Base-by-base conservation (phyloP, 2,888 invertebrate species). In the Mythimna pallens region DNA sequence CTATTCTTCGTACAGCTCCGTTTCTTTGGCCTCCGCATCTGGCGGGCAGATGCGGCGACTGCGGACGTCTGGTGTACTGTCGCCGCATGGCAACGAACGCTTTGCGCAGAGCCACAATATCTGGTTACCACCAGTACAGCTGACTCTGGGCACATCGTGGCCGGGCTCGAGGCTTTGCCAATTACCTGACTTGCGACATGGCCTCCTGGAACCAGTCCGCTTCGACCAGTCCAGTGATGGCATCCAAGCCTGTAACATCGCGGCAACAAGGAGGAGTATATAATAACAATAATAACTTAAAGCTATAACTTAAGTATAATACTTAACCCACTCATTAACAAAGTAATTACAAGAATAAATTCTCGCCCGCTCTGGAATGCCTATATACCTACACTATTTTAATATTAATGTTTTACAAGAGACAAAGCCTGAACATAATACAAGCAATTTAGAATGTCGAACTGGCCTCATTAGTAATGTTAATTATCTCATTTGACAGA, bases 401-500 rank as follows among this genome's bases (percentile, higher is more conserved):
- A 75, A 55, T 65, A 65, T 75, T 73, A 70, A 75, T 77, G 69
- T 65, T 79, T 72, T 40, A 65, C 34, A 62, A n/a, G 36, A 36
- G 36, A 65, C 20, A 43, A 55, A 34, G 30, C 65, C 64, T 50
- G 20, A 54, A 63, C 50, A 66, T 67, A 81, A 81, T 64, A 58
- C 25, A 40, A 61, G 75, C 40, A 61, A 81, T 75, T 82, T 75
- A 57, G 64, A 64, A 74, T 40, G 47, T 72, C 65, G 34, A 65
- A 69, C 62, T 66, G 58, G 34, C 34, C 62, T 74, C 68, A 61
- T 81, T 62, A 69, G 54, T 68, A 70, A 64, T 62, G 52, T 22
- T 69, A 78, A 78, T 71, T 43, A 71, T 57, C 43, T 71, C 65
- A 81, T 78, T 81, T 82, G 30, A 75, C 69, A 47, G 20, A 47